Conservation (phyloP, 2,797 vertebrate species). For the Cuculus canorus region DNA sequence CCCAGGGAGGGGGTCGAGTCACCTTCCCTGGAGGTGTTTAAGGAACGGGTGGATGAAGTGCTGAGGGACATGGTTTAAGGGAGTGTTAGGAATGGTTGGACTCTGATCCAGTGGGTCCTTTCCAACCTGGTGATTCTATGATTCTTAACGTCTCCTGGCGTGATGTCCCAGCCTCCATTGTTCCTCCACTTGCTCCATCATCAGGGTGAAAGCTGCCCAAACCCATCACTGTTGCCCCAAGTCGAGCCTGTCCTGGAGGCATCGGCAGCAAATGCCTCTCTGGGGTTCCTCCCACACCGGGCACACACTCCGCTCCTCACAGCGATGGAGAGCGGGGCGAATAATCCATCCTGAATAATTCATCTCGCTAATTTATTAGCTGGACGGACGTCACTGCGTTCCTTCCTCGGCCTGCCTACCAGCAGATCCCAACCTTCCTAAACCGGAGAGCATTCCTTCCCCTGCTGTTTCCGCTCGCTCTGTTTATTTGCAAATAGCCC, state of each 20-base stretch:
- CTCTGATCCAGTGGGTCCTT: too few relatives aligned
- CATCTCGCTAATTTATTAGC: constrained; percentile 51
- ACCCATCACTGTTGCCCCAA: neutral
- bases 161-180: neutral
- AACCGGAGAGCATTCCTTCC: constrained; percentile 39
- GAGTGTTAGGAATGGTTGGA: too few relatives aligned
- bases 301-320: neutral
- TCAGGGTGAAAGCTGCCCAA: neutral
- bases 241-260: neutral
- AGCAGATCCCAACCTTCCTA: constrained; percentile 50
- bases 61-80: too few relatives aligned
- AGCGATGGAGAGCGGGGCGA: neutral
- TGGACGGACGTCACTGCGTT: constrained; percentile 49
- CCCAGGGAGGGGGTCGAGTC: too few relatives aligned
- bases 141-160: neutral
- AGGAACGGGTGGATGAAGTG: too few relatives aligned
- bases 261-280: neutral
- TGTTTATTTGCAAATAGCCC: constrained; percentile 61
- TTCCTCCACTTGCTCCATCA: neutral
- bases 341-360: constrained; percentile 57
- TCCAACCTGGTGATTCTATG: too few relatives aligned
- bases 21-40: too few relatives aligned
- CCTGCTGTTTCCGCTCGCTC: neutral
- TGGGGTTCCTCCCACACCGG: neutral
- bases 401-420: constrained; percentile 42